Base-by-base conservation (phyloP, 2,888 invertebrate species). In the Himalopsyche anomala region DNA sequence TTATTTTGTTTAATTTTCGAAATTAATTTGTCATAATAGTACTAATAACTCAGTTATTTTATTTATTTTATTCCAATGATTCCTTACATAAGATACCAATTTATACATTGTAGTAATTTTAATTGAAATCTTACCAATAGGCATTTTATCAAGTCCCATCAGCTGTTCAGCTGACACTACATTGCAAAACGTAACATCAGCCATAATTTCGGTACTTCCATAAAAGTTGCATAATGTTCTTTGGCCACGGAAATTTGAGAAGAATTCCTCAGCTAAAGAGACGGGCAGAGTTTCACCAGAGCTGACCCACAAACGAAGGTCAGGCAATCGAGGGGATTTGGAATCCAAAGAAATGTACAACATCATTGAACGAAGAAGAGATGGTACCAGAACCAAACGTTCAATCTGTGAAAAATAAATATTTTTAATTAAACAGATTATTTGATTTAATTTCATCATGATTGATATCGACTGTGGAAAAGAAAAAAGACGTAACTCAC, bases 121-220 rank as follows among this genome's bases (percentile, higher is more conserved):
- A 28, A 15, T 19, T 15, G 28, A 62, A 62, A 55, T 90, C 92
- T 93, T 91, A 96, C 97, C 97, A 89, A 98, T 97, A 2, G 98
- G 97, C 82, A 98, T 95, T 89, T 96, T 96, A 11, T 95, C 94
- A 85, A 94, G 92, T 86, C 93, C 91, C 87, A 94, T 93, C 86
- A 97, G 90, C 89, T 96, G 95, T 5, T 93, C 93, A 17, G 92
- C 90, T 82, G 92, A 94, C 86, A 94, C 94, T 89, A 97, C 92
- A 0, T 95, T 93, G 89, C 96, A 95, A 90, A 95, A 97, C 0
- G 97, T 97, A 3, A 98, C 97, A 90, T 98, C 98, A 0, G 97
- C 98, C 96, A 98, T 97, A 0, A 97, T 95, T 91, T 98, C 98
- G 0, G 98, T 98, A 89, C 97, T 97, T 0, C 98, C 98, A 90